phyloP scores from a whole-genome alignment of 2,113 vertebrate species.

The Pavo muticus region DNA sequence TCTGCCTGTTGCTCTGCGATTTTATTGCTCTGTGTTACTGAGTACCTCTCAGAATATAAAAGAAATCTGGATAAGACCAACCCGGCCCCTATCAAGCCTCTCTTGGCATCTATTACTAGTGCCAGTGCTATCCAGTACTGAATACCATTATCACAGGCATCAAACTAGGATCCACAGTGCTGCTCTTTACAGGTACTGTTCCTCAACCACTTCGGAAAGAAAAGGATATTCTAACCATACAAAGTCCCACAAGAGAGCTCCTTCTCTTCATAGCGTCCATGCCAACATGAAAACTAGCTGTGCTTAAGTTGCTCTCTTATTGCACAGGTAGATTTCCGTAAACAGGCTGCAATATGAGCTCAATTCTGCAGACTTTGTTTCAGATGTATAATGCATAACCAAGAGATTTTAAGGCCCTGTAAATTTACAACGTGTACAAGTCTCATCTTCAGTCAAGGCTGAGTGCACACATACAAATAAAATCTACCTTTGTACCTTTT shows the following conservation, averaged over 20 bases:
- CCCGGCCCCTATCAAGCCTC: neutral
- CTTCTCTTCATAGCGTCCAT: neutral
- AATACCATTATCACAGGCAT: neutral
- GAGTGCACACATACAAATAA: neutral
- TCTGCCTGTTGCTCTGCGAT: neutral
- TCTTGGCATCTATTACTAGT: neutral
- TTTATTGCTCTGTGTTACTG: neutral
- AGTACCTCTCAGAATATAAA: neutral
- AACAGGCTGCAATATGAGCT: neutral
- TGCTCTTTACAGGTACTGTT: neutral
- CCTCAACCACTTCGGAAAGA: neutral
- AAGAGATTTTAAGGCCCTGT: neutral
- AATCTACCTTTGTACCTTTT: slow-evolving; percentile 55
- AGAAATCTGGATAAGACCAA: neutral
- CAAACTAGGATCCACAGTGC: neutral
- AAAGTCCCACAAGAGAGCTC: neutral
- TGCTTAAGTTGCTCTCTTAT: neutral
- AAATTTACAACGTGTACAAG: neutral
- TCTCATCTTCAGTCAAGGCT: slow-evolving; percentile 12
- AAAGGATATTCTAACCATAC: neutral
- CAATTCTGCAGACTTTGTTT: neutral
- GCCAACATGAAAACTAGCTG: neutral
- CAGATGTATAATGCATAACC: neutral
- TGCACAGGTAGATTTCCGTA: neutral
- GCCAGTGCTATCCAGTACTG: neutral